These are phyloP conservation scores for Enteromius fasciolatus DNA, from an alignment of 2,797 vertebrate species.

Conservation along the genomic window DNA sequence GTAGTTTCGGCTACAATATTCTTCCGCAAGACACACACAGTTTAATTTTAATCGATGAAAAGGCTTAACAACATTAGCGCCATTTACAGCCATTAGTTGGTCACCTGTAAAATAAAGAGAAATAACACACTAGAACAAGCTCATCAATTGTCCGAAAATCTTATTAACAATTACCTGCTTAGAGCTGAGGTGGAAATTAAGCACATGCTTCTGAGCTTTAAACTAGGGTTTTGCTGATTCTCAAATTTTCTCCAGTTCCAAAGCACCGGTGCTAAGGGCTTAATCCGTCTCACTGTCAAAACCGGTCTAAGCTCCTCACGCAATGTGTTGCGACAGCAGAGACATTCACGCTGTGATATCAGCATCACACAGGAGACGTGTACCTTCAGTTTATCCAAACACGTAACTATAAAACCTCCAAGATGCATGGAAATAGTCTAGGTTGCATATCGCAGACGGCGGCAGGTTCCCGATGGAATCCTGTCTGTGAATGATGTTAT, in stretches of 20 bases:
- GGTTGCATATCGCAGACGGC: neutral
- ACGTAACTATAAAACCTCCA: neutral
- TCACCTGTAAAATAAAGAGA: slow-evolving; percentile 19
- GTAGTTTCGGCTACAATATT: too few relatives aligned
- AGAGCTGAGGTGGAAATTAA: slow-evolving; percentile 5
- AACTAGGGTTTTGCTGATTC: slow-evolving; percentile 19
- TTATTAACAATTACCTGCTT: neutral
- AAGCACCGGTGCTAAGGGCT: neutral
- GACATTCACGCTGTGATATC: slow-evolving; percentile 18
- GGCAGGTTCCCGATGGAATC: neutral
- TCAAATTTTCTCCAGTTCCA: neutral
- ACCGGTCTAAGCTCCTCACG: neutral
- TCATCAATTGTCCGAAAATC: slow-evolving; percentile 22
- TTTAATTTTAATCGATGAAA: neutral
- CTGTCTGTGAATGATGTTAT: slow-evolving; percentile 37
- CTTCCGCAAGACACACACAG: too few relatives aligned
- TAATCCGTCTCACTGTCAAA: slow-evolving; percentile 23
- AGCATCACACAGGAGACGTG: slow-evolving; percentile 14
- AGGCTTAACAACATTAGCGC: neutral
- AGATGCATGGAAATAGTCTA: neutral
- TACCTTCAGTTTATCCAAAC: slow-evolving; percentile 24
- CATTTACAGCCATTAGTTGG: neutral
- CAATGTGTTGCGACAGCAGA: slow-evolving; percentile 30
- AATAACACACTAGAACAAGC: neutral
- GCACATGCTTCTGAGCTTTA: neutral